A percentile compares a stretch with the other conserved stretches of the same genome.
Evolutionary conservation across 2,888 invertebrate genomes (phyloP).

Genomic region (Ceriagrion tenellum): DNA sequence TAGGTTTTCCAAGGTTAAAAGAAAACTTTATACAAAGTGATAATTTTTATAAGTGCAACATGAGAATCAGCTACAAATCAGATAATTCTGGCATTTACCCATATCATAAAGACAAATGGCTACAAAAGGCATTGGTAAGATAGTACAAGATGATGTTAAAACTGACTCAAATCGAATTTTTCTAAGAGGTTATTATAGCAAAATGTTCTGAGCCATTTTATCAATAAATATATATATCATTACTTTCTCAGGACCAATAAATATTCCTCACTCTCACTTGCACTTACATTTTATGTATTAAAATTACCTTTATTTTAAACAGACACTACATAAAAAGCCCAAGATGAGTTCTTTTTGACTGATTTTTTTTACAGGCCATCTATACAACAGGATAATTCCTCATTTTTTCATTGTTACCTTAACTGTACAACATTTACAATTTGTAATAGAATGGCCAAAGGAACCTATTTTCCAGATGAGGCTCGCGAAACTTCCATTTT

Average conservation of each 20-base stretch:
- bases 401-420: conserved; percentile 34
- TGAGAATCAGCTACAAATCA: conserved; percentile 54
- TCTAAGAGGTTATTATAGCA: neutral
- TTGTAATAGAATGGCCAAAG: conserved; percentile 51
- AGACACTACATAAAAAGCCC: conserved; percentile 68
- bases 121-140: conserved; percentile 32
- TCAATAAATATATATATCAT: conserved; percentile 11
- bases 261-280: conserved; percentile 54
- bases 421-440: conserved; percentile 65
- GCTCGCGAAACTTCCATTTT: conserved; percentile 19
- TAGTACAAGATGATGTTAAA: conserved; percentile 15
- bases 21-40: conserved; percentile 63
- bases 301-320: conserved; percentile 56
- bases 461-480: conserved; percentile 54
- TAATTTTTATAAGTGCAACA: conserved; percentile 53
- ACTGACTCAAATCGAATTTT: neutral
- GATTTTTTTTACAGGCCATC: conserved; percentile 64
- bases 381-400: conserved; percentile 57
- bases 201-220: conserved; percentile 21
- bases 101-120: conserved; percentile 24
- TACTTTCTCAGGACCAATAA: conserved; percentile 23
- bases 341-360: conserved; percentile 56
- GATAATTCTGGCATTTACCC: conserved; percentile 17
- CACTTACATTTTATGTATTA: conserved; percentile 57
- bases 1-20: conserved; percentile 59